Conservation (phyloP, 37 sponge, comb jelly and placozoan species). For the Theonella swinhoei region DNA sequence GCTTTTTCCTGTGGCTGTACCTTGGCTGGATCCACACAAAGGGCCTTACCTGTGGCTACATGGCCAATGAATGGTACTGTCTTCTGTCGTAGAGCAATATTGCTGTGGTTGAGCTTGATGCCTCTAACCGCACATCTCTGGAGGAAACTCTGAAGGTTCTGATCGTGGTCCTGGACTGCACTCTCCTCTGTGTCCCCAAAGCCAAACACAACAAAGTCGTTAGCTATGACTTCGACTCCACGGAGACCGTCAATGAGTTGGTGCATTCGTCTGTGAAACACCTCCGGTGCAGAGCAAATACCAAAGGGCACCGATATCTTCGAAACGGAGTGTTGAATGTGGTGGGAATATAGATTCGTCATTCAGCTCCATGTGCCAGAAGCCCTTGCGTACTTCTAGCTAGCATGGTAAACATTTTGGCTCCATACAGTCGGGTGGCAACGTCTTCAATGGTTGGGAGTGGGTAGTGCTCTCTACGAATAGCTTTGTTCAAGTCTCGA, state of each 20-base stretch:
- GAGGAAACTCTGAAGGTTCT: conserved; percentile 22
- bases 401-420: conserved; percentile 55
- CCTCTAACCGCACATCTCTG: conserved; percentile 21
- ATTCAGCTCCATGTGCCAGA: conserved; percentile 63
- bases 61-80: no score
- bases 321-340: conserved; percentile 73
- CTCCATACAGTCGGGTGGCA: conserved; percentile 36
- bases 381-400: conserved; percentile 58
- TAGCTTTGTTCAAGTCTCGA: conserved; percentile 50
- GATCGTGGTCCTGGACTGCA: conserved; percentile 17
- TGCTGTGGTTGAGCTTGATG: conserved; percentile 25
- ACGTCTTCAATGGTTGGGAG: no score
- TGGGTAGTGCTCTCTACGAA: conserved; percentile 52
- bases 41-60: no score
- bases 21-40: no score
- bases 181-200: conserved; percentile 23
- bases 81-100: no score
- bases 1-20: no score
- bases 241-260: conserved; percentile 45
- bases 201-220: conserved; percentile 52
- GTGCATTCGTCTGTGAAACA: conserved; percentile 35
- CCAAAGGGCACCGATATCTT: conserved; percentile 65
- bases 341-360: conserved; percentile 52
- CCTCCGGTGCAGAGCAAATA: conserved; percentile 38
- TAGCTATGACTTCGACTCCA: conserved; percentile 46